These are phyloP conservation scores for Odontomachus brunneus DNA, from an alignment of 1,140 invertebrate species.

Conservation along the genomic window DNA sequence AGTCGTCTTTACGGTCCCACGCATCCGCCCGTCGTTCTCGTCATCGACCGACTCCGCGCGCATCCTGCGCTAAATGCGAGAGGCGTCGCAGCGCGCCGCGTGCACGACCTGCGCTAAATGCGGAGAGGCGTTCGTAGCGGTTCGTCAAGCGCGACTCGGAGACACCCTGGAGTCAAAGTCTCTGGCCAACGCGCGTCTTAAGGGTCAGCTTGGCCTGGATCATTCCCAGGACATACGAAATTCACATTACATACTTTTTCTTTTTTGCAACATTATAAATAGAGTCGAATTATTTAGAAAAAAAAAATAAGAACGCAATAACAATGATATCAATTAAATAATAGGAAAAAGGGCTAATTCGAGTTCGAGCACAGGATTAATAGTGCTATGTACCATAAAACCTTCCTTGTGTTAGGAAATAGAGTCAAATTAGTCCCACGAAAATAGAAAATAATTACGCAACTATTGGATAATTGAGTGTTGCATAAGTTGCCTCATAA, in stretches of 20 bases:
- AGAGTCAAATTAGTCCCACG: too few relatives aligned
- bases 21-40: slow-evolving; percentile 12
- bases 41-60: slow-evolving; percentile 31
- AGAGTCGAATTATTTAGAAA: too few relatives aligned
- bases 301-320: too few relatives aligned
- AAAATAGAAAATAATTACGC: too few relatives aligned
- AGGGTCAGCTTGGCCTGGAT: neutral
- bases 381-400: too few relatives aligned
- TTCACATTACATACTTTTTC: neutral
- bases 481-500: too few relatives aligned
- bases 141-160: slow-evolving; percentile 29
- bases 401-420: too few relatives aligned
- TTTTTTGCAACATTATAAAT: too few relatives aligned
- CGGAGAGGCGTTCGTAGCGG: slow-evolving; percentile 37
- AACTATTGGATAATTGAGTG: too few relatives aligned
- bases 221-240: neutral
- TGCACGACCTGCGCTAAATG: slow-evolving; percentile 38
- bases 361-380: too few relatives aligned
- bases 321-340: too few relatives aligned
- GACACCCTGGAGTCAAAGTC: neutral
- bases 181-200: neutral
- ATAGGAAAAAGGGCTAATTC: too few relatives aligned
- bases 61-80: slow-evolving; percentile 43
- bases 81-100: slow-evolving; percentile 23
- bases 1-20: slow-evolving; percentile 29